Evolutionary conservation across 2,113 vertebrate genomes (phyloP), one percentile per base, ranked within the genome.

Genomic region (Triplophysa tibetana): DNA sequence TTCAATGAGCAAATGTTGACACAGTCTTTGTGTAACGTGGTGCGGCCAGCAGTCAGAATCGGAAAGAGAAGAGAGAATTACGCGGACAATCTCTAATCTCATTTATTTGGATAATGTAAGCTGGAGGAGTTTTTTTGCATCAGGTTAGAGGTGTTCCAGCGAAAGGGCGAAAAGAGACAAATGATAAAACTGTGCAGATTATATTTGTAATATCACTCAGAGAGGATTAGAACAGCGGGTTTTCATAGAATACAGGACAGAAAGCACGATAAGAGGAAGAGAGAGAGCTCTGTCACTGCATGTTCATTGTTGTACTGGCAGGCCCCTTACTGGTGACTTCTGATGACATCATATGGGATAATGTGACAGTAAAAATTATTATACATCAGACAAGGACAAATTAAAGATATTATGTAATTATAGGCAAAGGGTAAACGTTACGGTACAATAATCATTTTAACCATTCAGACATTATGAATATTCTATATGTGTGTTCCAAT

Each of bases 121-220:
- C 83, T 75, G 43, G 56, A 64, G n/a, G 61, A 23, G 41, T 75
- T 84, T 86, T 33, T 66, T 33, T 66, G 45, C 54, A 21, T 56
- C 19, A 33, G 73, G 52, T 77, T 41, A 48, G 77, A 82, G 61
- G 70, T 41, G 80, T 73, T 66, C 65, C 69, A 1, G 19, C 70
- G 45, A 17, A 26, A 63, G 45, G 21, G 63, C 24, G 21, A 52
- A 45, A 8, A 9, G 33, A 26, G 33, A 70, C 38, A 80, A 86
- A 79, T n/a, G 60, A 72, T 85, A 83, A 85, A 89, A 84, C 77
- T 23, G 3, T 65, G 70, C 65, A 79, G 88, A 89, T 92, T 91
- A 90, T 86, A 87, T 74, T 84, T 38, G 82, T 66, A 89, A 90
- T 89, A 90, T 87, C 88, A 89, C 89, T 91, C 78, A 84, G 77